phyloP scores from a whole-genome alignment of 1,140 invertebrate species.

The Drosophila rufa region DNA sequence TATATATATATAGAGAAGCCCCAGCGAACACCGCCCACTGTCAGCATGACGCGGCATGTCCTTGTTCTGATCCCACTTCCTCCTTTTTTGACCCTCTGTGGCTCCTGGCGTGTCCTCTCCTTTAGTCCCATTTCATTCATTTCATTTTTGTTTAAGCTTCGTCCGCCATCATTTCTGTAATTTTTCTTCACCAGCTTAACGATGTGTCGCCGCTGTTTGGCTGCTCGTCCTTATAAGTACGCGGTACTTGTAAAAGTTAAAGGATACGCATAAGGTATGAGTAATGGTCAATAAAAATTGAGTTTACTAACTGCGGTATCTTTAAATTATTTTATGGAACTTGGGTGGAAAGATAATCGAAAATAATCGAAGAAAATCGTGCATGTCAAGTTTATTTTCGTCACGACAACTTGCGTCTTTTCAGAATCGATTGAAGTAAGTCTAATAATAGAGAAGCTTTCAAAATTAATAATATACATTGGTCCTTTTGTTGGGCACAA shows the following conservation, averaged over 20 bases:
- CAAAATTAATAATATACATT: background rate
- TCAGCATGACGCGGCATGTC: conserved; percentile 65
- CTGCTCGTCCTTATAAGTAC: conserved; percentile 12
- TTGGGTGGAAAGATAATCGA: background rate
- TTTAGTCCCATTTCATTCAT: conserved; percentile 45
- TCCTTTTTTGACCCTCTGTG: conserved; percentile 26
- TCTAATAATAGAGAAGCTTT: background rate
- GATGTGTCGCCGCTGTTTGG: conserved; percentile 47
- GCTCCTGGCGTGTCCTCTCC: conserved; percentile 30
- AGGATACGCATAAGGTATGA: conserved; percentile 6
- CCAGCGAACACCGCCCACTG: conserved; percentile 31
- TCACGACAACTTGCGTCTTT: conserved; percentile 15
- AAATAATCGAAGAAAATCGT: background rate
- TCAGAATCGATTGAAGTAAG: background rate
- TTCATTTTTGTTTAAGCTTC: conserved; percentile 66
- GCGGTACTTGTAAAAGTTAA: conserved; percentile 14
- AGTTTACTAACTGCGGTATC: background rate
- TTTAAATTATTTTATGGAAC: background rate
- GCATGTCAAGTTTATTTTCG: conserved; percentile 8
- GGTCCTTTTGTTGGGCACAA: background rate
- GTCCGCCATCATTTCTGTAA: conserved; percentile 51
- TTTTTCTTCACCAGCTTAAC: conserved; percentile 55
- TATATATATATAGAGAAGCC: background rate
- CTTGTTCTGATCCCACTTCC: conserved; percentile 45
- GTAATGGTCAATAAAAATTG: conserved; percentile 1